phyloP scores from a whole-genome alignment of 2,888 invertebrate species.

The Sphaerophoria taeniata region DNA sequence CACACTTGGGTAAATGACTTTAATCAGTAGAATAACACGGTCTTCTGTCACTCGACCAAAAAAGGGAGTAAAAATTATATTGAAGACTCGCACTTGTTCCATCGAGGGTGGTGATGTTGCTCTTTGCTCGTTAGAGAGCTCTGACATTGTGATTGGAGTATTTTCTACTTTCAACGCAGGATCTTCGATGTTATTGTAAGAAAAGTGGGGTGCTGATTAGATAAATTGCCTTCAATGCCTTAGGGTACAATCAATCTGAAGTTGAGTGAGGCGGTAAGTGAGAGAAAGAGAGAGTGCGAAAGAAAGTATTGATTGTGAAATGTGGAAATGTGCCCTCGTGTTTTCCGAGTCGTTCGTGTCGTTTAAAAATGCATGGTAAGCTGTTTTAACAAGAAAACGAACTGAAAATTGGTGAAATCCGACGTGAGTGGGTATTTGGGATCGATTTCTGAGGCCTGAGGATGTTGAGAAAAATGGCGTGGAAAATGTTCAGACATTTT shows the following conservation, averaged over 20 bases:
- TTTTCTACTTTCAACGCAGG: constrained; percentile 9
- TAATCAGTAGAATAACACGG: constrained; percentile 49
- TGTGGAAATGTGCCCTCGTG: constrained; percentile 24
- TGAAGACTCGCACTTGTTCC: constrained; percentile 52
- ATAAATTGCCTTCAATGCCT: constrained; percentile 74
- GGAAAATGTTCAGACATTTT: too few relatives aligned
- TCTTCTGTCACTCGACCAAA: constrained; percentile 17
- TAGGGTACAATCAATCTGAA: constrained; percentile 68
- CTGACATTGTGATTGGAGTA: constrained; percentile 29
- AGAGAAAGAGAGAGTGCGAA: neutral
- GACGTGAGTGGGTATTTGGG: constrained; percentile 38
- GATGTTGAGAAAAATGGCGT: too few relatives aligned
- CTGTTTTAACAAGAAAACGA: constrained; percentile 48
- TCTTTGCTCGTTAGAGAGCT: neutral
- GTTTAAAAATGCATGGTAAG: constrained; percentile 60
- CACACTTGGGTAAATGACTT: constrained; percentile 69
- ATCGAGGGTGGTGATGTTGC: constrained; percentile 8
- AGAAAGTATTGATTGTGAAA: neutral
- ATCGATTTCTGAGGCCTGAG: neutral
- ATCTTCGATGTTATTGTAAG: constrained; percentile 5
- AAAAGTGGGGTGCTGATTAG: constrained; percentile 73
- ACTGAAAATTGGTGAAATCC: constrained; percentile 1
- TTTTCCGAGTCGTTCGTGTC: constrained; percentile 23
- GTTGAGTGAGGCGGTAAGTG: constrained; percentile 64
- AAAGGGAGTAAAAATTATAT: constrained; percentile 50